Percentiles rank a stretch among this genome's conserved stretches.
phyloP scores from a whole-genome alignment of 2,797 vertebrate genomes.

The Sebastes iracundus region DNA sequence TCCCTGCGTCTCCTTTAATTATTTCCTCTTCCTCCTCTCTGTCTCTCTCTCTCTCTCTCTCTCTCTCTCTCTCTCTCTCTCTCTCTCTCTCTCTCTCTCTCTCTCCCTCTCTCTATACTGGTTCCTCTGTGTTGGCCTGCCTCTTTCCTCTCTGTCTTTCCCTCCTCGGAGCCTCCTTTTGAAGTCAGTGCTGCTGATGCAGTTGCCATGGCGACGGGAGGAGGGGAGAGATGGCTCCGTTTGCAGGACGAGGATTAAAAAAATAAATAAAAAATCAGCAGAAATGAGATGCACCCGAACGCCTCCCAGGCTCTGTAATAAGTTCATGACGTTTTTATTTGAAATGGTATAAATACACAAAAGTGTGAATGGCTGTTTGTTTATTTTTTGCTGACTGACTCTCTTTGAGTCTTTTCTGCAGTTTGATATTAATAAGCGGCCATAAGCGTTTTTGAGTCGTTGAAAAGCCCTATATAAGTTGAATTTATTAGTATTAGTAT shows the following conservation, averaged over 20 bases:
- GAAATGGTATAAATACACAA: background rate
- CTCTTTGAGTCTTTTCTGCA: background rate
- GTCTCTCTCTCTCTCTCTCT: background rate
- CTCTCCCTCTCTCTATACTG: background rate
- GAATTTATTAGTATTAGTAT: too few species aligned
- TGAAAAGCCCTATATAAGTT: too few species aligned
- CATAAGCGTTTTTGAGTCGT: too few species aligned
- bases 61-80: background rate
- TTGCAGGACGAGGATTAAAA: background rate
- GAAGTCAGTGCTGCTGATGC: conserved; percentile 59
- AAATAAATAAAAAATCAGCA: conserved; percentile 12
- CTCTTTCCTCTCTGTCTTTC: background rate
- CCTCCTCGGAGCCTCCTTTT: conserved; percentile 37
- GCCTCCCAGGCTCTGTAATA: conserved; percentile 34
- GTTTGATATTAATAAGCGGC: too few species aligned
- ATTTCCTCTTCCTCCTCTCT: background rate
- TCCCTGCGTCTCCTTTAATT: background rate
- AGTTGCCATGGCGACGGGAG: conserved; percentile 70
- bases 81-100: background rate
- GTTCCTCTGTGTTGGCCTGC: background rate
- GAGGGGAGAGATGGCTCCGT: conserved; percentile 33
- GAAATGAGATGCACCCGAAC: conserved; percentile 22
- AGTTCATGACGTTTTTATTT: background rate
- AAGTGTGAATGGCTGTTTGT: background rate
- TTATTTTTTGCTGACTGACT: background rate